phyloP scores from a whole-genome alignment of 2,797 vertebrate genomes.

The Clarias fuscus region DNA sequence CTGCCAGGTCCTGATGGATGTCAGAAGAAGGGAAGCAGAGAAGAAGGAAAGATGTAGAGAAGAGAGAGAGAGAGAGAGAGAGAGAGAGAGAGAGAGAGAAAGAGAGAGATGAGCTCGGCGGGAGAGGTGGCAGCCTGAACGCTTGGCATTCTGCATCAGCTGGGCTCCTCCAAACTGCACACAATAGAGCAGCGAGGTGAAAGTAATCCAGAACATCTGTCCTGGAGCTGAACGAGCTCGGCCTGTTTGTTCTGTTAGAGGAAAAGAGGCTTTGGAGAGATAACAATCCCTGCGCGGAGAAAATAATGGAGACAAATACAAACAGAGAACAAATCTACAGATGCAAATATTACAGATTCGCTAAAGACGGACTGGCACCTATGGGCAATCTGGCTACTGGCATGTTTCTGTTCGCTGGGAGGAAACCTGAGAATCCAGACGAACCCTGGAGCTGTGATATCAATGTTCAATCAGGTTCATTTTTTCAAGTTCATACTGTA shows the following conservation, averaged over 20 bases:
- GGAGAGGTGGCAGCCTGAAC: conserved; percentile 63
- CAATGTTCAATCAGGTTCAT: not conserved
- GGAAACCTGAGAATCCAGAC: not conserved
- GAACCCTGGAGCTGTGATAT: not conserved
- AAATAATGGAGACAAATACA: not conserved
- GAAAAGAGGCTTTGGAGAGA: conserved; percentile 53
- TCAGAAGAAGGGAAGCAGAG: conserved; percentile 24
- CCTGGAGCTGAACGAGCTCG: conserved; percentile 71
- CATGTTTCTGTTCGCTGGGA: not conserved
- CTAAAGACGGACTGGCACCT: not conserved
- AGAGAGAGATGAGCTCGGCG: conserved; percentile 63
- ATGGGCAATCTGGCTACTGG: not conserved
- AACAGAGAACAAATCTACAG: not conserved
- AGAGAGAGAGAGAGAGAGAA: conserved; percentile 62
- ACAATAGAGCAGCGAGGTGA: conserved; percentile 79
- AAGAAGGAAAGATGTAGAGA: conserved; percentile 55
- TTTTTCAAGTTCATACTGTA: not conserved
- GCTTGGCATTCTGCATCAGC: conserved; percentile 78
- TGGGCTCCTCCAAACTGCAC: conserved; percentile 75
- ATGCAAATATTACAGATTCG: not conserved
- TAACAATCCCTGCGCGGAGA: conserved; percentile 68
- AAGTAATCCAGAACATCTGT: conserved; percentile 83
- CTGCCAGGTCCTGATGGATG: conserved; percentile 41
- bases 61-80: conserved; percentile 61
- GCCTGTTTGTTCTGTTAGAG: conserved; percentile 76